Base-by-base conservation (phyloP, 2,113 vertebrate genomes). In the Anser brachyrhynchus region DNA sequence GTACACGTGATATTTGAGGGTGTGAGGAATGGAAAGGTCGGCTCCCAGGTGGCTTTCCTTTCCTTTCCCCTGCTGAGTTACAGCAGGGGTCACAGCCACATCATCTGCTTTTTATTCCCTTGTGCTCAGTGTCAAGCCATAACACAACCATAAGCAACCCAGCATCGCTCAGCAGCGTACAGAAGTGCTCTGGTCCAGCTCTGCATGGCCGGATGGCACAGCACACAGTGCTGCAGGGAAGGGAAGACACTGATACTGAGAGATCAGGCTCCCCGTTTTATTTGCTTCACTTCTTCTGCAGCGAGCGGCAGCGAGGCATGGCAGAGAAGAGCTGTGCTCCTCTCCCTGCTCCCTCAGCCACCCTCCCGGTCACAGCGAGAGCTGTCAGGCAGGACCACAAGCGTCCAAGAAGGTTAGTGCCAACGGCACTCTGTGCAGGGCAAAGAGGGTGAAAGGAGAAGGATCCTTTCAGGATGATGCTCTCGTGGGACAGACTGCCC, bases 311-410 rank as follows among this genome's bases (percentile, higher is more conserved):
- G 65, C 0, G 0, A 87, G 13, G 31, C 55, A 67, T 3, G 3
- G 8, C 46, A 92, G 29, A 87, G 37, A 26, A 90, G 52, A 69
- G 29, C 64, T 49, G 58, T 39, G 5, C 15, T 84, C n/a, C 41
- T 84, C 65, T 43, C 57, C 17, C 79, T 43, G 44, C 33, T 79
- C 61, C 43, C 37, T 89, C 84, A 71, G 59, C 35, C 81, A 41
- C 13, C 2, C 2, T 51, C 55, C 37, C 28, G 49, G 33, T 74
- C 31, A 35, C 39, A 83, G 55, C 0, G 0, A 58, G 22, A 83
- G n/a, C 37, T 64, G 72, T 12, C 61, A 93, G 43, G 54, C 65
- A 86, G 75, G 77, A 72, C 57, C 73, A 82, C 73, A 19, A 20
- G 51, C 3, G 11, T 82, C 85, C 62, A 49, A 28, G 54, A 73